Conservation (phyloP, 2,888 invertebrate species). For the Thelaira solivaga region DNA sequence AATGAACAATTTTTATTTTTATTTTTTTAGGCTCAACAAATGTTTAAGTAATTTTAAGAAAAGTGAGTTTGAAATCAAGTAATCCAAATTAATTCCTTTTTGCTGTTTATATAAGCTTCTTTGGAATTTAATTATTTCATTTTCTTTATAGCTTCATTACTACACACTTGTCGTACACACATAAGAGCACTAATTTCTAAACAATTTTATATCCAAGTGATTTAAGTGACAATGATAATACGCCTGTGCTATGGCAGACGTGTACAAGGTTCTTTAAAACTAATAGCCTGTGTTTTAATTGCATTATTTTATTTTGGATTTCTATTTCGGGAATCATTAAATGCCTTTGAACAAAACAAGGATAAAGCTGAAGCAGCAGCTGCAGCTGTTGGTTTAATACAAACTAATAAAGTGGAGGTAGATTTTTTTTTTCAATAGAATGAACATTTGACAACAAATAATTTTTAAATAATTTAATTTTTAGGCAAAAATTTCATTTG, state of each 20-base stretch:
- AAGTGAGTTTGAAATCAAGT: too few species aligned
- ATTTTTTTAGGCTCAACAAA: too few species aligned
- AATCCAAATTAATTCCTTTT: too few species aligned
- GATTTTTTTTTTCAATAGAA: neutral
- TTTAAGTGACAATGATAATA: slow-evolving; percentile 69
- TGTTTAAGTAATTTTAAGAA: too few species aligned
- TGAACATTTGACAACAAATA: neutral
- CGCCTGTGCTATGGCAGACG: slow-evolving; percentile 73
- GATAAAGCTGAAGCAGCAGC: slow-evolving; percentile 64
- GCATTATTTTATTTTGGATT: slow-evolving; percentile 75
- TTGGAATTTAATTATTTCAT: too few species aligned
- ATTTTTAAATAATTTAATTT: neutral
- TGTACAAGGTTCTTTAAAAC: slow-evolving; percentile 73
- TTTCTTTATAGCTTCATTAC: too few species aligned
- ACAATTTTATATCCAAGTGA: neutral
- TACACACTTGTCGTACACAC: too few species aligned
- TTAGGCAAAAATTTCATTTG: slow-evolving; percentile 67
- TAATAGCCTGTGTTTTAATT: slow-evolving; percentile 70
- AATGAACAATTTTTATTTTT: too few species aligned
- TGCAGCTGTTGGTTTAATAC: slow-evolving; percentile 46
- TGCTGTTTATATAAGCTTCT: too few species aligned
- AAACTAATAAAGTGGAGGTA: slow-evolving; percentile 42
- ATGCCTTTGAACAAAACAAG: slow-evolving; percentile 74
- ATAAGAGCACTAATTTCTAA: too few species aligned
- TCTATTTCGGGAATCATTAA: slow-evolving; percentile 74